A percentile compares a stretch with the other conserved stretches of the same genome.
Conservation (phyloP, 2,797 vertebrate genomes). For the Menidia menidia region DNA sequence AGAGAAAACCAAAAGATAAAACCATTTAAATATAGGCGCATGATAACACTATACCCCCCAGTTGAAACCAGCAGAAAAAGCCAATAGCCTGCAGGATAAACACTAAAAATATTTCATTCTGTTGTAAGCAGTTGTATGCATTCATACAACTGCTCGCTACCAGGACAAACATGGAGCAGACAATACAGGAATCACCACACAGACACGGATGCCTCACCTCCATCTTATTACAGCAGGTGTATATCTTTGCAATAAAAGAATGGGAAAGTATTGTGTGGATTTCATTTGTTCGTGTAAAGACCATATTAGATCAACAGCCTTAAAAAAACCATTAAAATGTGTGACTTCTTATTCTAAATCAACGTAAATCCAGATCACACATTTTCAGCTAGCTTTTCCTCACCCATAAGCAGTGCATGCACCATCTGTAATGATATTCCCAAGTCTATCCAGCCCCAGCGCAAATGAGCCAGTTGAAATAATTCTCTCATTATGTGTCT, state of each 20-base stretch:
- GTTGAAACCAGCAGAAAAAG: constrained; percentile 14
- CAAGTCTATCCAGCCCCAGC: background rate
- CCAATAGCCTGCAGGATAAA: constrained; percentile 16
- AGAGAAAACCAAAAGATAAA: background rate
- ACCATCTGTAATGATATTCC: constrained; percentile 20
- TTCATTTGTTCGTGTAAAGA: constrained; percentile 1
- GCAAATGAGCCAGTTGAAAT: background rate
- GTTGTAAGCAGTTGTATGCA: background rate
- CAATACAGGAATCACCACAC: background rate
- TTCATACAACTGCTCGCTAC: constrained; percentile 7
- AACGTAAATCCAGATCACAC: constrained; percentile 2
- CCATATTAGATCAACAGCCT: background rate
- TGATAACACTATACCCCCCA: background rate
- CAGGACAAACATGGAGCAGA: constrained; percentile 19
- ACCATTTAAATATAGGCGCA: background rate
- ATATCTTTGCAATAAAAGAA: background rate
- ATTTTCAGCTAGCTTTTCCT: constrained; percentile 18
- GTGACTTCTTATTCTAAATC: constrained; percentile 20
- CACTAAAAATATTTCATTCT: background rate
- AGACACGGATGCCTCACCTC: background rate
- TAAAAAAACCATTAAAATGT: constrained; percentile 5
- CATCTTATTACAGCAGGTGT: background rate
- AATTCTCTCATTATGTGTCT: background rate
- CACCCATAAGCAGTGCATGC: background rate
- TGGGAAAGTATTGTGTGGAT: no score